A percentile compares a stretch with the other conserved stretches of the same genome.
These are phyloP conservation scores for Prenolepis imparis DNA, from an alignment of 2,888 invertebrate species.

Conservation along the genomic window DNA sequence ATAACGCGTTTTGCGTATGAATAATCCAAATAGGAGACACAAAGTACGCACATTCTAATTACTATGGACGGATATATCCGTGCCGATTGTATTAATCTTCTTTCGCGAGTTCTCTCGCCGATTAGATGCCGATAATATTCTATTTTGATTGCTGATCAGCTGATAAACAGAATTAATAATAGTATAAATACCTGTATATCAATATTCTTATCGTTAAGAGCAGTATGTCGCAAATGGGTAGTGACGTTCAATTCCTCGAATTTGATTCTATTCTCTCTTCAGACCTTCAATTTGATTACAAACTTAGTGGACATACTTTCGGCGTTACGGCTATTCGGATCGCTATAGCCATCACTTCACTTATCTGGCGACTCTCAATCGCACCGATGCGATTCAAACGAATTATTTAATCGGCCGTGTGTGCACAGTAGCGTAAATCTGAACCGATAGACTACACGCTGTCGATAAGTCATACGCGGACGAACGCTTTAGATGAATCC, in stretches of 20 bases:
- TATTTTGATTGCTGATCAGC: conserved; percentile 53
- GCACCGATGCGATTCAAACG: conserved; percentile 13
- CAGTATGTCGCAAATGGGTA: conserved; percentile 63
- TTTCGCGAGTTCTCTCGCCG: conserved; percentile 17
- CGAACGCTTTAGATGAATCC: conserved; percentile 88
- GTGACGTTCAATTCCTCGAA: conserved; percentile 66
- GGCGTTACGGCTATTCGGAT: neutral
- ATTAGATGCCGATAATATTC: neutral
- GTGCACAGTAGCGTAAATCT: conserved; percentile 5
- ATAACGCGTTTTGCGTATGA: neutral
- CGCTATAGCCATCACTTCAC: neutral
- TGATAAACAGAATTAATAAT: conserved; percentile 41
- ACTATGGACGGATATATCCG: conserved; percentile 74
- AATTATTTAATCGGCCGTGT: conserved; percentile 2
- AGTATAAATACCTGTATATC: neutral
- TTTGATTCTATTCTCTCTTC: conserved; percentile 62
- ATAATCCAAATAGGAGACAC: neutral
- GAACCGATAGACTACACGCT: conserved; percentile 1
- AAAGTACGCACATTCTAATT: conserved; percentile 50
- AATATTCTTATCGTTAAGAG: conserved; percentile 20
- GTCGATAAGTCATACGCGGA: neutral
- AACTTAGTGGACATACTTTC: conserved; percentile 31
- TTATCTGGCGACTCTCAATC: neutral
- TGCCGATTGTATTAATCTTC: conserved; percentile 54
- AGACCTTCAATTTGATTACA: conserved; percentile 59